Base-by-base conservation (phyloP, 2,888 invertebrate genomes). In the Calameuta idolon region DNA sequence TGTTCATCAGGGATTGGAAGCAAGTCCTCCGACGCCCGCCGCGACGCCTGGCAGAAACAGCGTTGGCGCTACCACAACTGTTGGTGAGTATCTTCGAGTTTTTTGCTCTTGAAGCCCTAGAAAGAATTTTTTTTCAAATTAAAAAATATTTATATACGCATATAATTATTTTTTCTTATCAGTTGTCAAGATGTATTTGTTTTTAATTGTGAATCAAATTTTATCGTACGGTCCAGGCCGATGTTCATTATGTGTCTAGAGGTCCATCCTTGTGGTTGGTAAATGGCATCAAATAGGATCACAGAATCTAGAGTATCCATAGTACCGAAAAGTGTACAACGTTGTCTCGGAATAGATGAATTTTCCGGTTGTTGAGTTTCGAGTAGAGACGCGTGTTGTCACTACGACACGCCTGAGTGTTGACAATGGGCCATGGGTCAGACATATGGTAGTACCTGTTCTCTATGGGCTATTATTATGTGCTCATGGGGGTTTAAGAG, bases 1-100 rank as follows among this genome's bases (percentile, higher is more conserved):
- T 34, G 94, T 91, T 31, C 91, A 94, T 80, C 92, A 92, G 79
- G 89, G 89, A 0, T 81, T 91, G 77, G 93, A 93, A 81, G 89
- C 90, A 3, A 90, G 90, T 88, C 92, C 92, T 77, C 91, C 91
- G 81, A 90, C 91, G 77, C 89, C 91, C 79, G 86, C 87, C 12
- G 87, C 90, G 75, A 90, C 90, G 79, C 90, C 91, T 5, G 90
- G 90, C 4, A 89, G 90, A 77, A 91, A 89, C 84, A 91, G 89
- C 85, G 90, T 90, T 78, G 90, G 90, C 15, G 89, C 89, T 15
- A 85, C 87, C 40, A 87, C 87, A 69, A 85, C 87, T 79, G 91
- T 90, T 78, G 90, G 91, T 91, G 81, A 88, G 91, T 85, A 83
- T 69, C 11, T 23, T 55, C 9, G n/a, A 74, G 31, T 33, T 33